Evolutionary conservation across 1,140 invertebrate genomes (phyloP), one percentile per base, ranked within the genome.

Genomic region (Papilio polyxenes): DNA sequence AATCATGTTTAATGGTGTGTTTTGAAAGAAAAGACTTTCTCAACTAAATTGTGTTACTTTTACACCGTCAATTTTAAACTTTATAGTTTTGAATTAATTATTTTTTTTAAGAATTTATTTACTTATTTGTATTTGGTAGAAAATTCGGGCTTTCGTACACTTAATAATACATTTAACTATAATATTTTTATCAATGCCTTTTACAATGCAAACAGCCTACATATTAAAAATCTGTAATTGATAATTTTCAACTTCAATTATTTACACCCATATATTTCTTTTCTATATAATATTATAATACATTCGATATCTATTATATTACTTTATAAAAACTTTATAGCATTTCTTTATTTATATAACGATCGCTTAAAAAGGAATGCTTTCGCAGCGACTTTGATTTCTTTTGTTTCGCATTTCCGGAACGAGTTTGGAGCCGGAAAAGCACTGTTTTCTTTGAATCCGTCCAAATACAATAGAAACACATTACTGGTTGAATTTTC

Each of bases 1-100:
- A 72, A 72, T 72, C 65, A 72, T 72, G 65, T 72, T 72, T 72
- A 72, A 72, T 72, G 65, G 65, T 72, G 65, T 72, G 65, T 72
- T 72, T 72, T 72, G 23, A 37, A 72, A 72, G 31, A 37, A 72
- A 72, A 37, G 23, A 6, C 31, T 37, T 72, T 72, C 65, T 72
- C 23, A 72, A 72, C 23, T 31, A 72, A 72, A 72, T 72, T 72
- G 65, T 72, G 65, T 72, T 72, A 72, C 65, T 75, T 75, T 49
- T 20, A n/a, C 74, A 75, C 74, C 17, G 74, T 75, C 20, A 44
- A 75, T 44, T 72, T 72, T 75, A 49, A 75, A 75, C 23, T 31
- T 31, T 31, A 11, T 75, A 75, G 74, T 75, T 75, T 75, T 49
- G 40, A 49, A 75, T 49, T 75, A 20, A 15, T 17, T 20, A 10